These are phyloP conservation scores for Acanthis flammea DNA, from an alignment of 2,797 vertebrate species.

Conservation along the genomic window DNA sequence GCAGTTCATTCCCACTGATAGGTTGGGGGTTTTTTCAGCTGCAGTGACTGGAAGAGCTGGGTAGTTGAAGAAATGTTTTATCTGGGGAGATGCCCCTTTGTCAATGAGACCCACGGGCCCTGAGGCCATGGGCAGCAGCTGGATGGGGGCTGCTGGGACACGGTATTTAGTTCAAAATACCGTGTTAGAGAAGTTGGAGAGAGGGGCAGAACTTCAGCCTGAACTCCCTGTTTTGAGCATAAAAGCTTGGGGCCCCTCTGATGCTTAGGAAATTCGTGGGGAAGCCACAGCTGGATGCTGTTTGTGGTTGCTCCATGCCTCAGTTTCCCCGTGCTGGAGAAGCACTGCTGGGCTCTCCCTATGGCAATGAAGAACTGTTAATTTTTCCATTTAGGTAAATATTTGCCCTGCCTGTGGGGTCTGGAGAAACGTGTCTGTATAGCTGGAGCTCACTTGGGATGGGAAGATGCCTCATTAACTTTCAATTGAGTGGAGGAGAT, in stretches of 20 bases:
- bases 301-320: neutral
- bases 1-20: neutral
- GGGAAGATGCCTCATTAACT: slow-evolving; percentile 34
- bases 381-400: neutral
- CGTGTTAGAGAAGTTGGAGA: neutral
- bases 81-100: neutral
- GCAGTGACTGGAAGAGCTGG: neutral
- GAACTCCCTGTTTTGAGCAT: neutral
- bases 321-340: neutral
- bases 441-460: neutral
- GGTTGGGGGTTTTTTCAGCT: neutral
- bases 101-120: neutral
- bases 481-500: slow-evolving; percentile 10
- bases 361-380: neutral
- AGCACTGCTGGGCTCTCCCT: neutral
- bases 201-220: neutral
- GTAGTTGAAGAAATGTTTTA: neutral
- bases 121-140: neutral
- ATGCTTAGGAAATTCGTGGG: neutral
- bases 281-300: neutral
- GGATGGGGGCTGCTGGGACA: neutral
- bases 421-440: neutral
- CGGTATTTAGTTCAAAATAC: neutral
- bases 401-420: neutral
- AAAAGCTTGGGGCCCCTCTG: neutral